Evolutionary conservation across 2,888 invertebrate genomes (phyloP), one percentile per base, ranked within the genome.

Genomic region (Nowickia ferox): DNA sequence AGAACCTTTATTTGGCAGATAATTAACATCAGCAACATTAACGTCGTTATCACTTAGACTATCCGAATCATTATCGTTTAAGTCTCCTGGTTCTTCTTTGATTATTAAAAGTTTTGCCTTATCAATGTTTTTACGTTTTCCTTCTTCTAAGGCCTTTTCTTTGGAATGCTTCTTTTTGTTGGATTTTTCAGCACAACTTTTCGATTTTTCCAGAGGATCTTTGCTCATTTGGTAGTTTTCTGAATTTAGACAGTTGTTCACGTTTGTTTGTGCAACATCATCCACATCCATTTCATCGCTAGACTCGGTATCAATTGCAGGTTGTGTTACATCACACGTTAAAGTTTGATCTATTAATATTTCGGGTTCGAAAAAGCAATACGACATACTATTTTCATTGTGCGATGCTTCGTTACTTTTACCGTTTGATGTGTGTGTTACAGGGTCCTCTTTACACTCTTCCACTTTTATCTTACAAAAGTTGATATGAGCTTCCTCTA

Each of bases 401-500:
- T 19, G 6, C 5, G 1, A 13, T 59, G n/a, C 68, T 11, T 9
- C 51, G 17, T 19, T 42, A n/a, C 19, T 6, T 30, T 42, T 44
- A 19, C 17, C 19, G 11, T 51, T 69, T 9, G 19, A 11, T 46
- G 22, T 55, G 17, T 76, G 59, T n/a, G 48, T 57, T 51, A 9
- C 11, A 19, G 59, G 19, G 13, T 68, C 68, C n/a, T 61, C 19
- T 13, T 84, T 59, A 51, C 59, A 68, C 15, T 61, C 44, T 11
- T 84, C 78, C 10, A 61, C 38, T 79, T 84, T 79, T 46, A 84
- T 61, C 48, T 51, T 59, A 5, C 55, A 11, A 72, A 71, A 51
- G 48, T 79, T 66, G 8, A 53, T 51, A 48, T 84, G 84, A 22
- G 71, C 76, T 17, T 61, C 46, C 42, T 80, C 80, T 51, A 80